Conservation (phyloP, 1,140 invertebrate genomes). For the Phthorimaea operculella region DNA sequence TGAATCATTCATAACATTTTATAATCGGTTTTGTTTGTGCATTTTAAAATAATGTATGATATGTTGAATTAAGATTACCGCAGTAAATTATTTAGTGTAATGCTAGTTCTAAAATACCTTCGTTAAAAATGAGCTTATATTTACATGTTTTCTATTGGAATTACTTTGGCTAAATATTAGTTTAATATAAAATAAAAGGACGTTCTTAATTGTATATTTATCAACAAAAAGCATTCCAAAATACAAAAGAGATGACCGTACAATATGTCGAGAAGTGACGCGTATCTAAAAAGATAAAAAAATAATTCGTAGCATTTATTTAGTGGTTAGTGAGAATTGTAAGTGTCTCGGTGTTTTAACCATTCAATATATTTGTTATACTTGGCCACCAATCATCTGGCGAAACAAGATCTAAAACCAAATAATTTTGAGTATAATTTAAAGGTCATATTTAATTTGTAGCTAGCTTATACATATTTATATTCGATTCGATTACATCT, state of each 20-base stretch:
- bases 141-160: neutral
- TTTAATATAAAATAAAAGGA: too few species aligned
- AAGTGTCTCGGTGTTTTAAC: neutral
- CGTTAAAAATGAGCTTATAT: neutral
- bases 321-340: neutral
- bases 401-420: too few species aligned
- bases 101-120: neutral
- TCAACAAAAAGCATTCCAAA: neutral
- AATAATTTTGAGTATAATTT: too few species aligned
- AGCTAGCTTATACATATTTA: too few species aligned
- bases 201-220: too few species aligned
- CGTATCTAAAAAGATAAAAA: neutral
- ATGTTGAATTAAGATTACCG: neutral
- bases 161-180: neutral
- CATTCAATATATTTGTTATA: too few species aligned
- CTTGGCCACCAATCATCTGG: too few species aligned
- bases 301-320: neutral
- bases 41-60: neutral
- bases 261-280: neutral
- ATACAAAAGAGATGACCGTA: neutral
- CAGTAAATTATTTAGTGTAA: neutral
- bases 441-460: neutral
- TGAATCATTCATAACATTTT: neutral
- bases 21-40: neutral
- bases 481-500: conserved; percentile 3